Evolutionary conservation across 2,888 invertebrate species (phyloP), one percentile per base, ranked within the genome.

Genomic region (Apodemia zela): DNA sequence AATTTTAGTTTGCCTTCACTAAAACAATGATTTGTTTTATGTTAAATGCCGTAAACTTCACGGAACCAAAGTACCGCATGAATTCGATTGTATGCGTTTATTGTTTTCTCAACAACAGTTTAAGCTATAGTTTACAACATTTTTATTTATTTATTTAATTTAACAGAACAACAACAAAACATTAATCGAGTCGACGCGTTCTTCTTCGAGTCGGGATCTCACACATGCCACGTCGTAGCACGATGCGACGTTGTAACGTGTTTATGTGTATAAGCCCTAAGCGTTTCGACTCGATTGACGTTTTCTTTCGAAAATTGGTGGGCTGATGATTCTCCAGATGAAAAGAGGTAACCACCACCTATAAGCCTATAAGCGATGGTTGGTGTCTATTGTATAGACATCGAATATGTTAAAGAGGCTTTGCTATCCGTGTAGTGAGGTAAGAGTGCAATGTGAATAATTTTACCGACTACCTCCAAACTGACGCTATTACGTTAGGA

Each of bases 21-120:
- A 54, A 29, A 54, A 54, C 54, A 54, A 54, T 54, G 15, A 54
- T 25, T 54, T 25, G 54, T 54, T 54, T 54, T 25, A 54, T 54
- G 25, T 54, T 54, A 29, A 54, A 21, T 15, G 54, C 21, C 54
- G 54, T 54, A 15, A 54, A 54, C 15, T 29, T 54, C 42, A 42
- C 42, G 15, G 15, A 42, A 42, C 42, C 15, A 15, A 42, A 42
- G 42, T 42, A 15, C 42, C 42, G 42, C 4, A 15, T 42, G 42
- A 42, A 42, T 15, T 42, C 42, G 42, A 42, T 42, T 42, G 15
- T 42, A 42, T 42, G 42, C 42, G 15, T 42, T 42, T 42, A 42
- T 42, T 42, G 42, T 42, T 42, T 15, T 13, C 42, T 42, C 13
- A 42, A 42, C 15, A 42, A 15, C 5, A 15, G 42, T 15, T 42